Percentiles rank a stretch among this genome's conserved stretches.
phyloP scores from a whole-genome alignment of 35 echinoderm and acorn worm species.

The Hemicentrotus pulcherrimus region DNA sequence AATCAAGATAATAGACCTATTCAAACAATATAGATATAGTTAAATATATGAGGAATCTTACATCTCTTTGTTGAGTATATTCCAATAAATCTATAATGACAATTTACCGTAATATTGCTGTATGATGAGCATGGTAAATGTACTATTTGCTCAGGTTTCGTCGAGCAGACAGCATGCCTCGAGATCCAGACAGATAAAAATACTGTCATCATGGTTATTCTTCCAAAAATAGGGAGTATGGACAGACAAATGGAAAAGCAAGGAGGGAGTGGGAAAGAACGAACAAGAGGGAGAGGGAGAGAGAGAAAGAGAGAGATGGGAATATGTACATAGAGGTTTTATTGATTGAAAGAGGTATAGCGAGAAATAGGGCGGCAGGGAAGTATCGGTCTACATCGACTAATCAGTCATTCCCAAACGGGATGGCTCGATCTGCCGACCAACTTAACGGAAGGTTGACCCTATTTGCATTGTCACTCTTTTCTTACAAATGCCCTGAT shows the following conservation, averaged over 20 bases:
- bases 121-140: no score
- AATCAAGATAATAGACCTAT: no score
- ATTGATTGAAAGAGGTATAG: background rate
- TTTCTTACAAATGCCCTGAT: background rate
- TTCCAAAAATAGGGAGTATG: background rate
- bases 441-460: conserved; percentile 14
- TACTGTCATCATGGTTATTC: background rate
- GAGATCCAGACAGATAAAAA: no score
- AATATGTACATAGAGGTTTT: background rate
- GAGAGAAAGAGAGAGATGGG: background rate
- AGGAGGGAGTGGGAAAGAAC: background rate
- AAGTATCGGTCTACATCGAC: conserved; percentile 11
- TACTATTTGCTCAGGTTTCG: no score
- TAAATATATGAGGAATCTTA: no score
- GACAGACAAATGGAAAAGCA: background rate
- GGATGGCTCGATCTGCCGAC: background rate
- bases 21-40: no score
- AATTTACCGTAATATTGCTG: no score
- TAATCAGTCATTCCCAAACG: conserved; percentile 31
- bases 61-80: no score
- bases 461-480: conserved; percentile 27
- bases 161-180: no score
- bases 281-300: background rate
- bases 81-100: no score
- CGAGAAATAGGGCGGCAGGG: background rate